phyloP scores from a whole-genome alignment of 2,113 vertebrate species.

The Beaufortia kweichowensis region DNA sequence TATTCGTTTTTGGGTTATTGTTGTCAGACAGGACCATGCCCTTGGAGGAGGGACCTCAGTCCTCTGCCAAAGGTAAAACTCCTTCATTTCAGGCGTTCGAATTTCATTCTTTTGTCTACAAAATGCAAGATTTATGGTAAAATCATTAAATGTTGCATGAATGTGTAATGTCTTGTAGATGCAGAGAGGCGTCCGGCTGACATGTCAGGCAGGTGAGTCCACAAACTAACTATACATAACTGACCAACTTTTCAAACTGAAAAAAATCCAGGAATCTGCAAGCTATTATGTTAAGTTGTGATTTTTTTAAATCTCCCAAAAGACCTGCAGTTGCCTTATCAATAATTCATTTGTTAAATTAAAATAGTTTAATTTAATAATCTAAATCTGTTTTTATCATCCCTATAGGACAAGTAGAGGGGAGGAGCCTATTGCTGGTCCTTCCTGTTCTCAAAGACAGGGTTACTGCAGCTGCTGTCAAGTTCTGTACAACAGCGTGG shows the following conservation, averaged over 20 bases:
- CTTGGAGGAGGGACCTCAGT: constrained; percentile 69
- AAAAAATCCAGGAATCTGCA: constrained; percentile 14
- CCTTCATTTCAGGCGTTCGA: background rate
- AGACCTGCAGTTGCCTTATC: background rate
- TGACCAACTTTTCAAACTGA: background rate
- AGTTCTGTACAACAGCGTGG: constrained; percentile 82
- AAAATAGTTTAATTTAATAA: background rate
- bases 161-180: constrained; percentile 41
- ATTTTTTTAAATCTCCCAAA: too few species aligned
- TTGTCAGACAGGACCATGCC: constrained; percentile 68
- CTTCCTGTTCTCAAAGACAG: constrained; percentile 73
- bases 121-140: too few species aligned
- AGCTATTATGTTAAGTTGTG: background rate
- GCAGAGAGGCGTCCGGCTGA: constrained; percentile 49
- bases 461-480: constrained; percentile 92
- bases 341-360: background rate
- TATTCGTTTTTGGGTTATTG: constrained; percentile 47
- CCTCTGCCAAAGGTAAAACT: constrained; percentile 73
- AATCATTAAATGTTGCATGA: too few species aligned
- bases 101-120: background rate
- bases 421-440: constrained; percentile 62
- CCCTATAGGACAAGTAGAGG: constrained; percentile 58
- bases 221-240: background rate
- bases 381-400: constrained; percentile 3
- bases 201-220: constrained; percentile 59